Evolutionary conservation across 2,888 invertebrate genomes (phyloP).

Genomic region (Penaeus monodon): DNA sequence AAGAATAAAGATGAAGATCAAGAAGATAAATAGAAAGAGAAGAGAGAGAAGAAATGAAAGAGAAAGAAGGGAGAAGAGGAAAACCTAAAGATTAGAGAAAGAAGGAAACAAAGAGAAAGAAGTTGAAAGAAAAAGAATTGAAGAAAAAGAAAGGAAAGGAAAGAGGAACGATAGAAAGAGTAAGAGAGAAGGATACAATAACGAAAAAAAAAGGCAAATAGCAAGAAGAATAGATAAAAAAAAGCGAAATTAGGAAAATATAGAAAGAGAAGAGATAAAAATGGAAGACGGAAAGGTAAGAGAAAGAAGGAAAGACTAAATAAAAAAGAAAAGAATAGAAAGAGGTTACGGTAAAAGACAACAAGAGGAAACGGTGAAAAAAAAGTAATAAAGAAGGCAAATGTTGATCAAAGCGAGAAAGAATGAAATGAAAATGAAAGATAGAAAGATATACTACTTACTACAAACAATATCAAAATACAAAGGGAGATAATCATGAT

Average conservation of each 20-base stretch:
- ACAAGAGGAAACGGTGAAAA: too few relatives aligned
- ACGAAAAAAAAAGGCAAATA: too few relatives aligned
- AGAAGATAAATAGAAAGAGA: slow-evolving; percentile 1
- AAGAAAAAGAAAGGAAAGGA: neutral
- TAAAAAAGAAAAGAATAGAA: too few relatives aligned
- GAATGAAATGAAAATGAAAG: neutral
- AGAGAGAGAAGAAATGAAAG: neutral
- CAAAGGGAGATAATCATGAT: neutral
- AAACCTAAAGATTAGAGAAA: neutral
- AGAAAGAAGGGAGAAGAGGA: neutral
- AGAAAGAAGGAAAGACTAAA: too few relatives aligned
- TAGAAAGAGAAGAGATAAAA: too few relatives aligned
- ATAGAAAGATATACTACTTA: too few relatives aligned
- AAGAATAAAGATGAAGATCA: neutral
- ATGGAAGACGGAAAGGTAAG: too few relatives aligned
- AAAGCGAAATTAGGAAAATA: too few relatives aligned
- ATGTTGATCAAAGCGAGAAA: neutral
- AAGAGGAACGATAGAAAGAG: neutral
- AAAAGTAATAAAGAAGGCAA: too few relatives aligned
- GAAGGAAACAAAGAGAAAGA: slow-evolving; percentile 5
- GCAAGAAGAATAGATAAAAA: too few relatives aligned
- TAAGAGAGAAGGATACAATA: neutral
- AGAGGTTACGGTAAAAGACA: too few relatives aligned
- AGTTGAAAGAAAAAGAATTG: neutral
- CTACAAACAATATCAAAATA: neutral